Evolutionary conservation across 1,140 invertebrate genomes (phyloP).

Genomic region (Ganaspis sp.): DNA sequence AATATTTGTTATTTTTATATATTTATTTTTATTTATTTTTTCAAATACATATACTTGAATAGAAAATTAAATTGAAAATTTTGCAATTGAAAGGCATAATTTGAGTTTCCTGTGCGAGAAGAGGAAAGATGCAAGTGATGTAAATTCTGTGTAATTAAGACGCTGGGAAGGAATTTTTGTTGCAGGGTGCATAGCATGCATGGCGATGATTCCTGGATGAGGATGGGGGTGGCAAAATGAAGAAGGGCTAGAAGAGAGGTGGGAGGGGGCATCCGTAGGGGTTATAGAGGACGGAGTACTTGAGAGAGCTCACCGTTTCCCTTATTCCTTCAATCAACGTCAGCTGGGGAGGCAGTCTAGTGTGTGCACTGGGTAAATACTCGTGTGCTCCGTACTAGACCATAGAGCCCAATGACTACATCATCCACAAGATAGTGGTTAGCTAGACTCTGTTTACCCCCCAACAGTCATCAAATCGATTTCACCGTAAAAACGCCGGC

Average conservation of each 20-base stretch:
- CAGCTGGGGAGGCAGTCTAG: slow-evolving; percentile 74
- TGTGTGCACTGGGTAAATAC: slow-evolving; percentile 75
- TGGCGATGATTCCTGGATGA: slow-evolving; percentile 57
- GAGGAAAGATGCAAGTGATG: neutral
- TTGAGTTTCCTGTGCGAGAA: no score
- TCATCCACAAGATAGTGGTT: slow-evolving; percentile 66
- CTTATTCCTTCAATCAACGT: slow-evolving; percentile 77
- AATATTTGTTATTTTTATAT: no score
- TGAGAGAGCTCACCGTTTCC: slow-evolving; percentile 69
- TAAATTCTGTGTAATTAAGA: slow-evolving; percentile 49
- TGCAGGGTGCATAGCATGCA: slow-evolving; percentile 52
- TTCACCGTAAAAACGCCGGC: neutral
- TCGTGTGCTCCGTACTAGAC: slow-evolving; percentile 69
- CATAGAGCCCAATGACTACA: slow-evolving; percentile 74
- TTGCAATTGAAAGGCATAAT: no score
- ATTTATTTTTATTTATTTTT: no score
- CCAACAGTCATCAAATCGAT: slow-evolving; percentile 59
- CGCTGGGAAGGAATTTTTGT: slow-evolving; percentile 51
- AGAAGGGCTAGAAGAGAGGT: slow-evolving; percentile 55
- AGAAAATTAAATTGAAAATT: no score
- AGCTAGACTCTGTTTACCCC: slow-evolving; percentile 64
- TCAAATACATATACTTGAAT: no score
- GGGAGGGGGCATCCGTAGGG: slow-evolving; percentile 55
- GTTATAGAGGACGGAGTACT: slow-evolving; percentile 52
- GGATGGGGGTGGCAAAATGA: slow-evolving; percentile 58